Evolutionary conservation across 2,888 invertebrate genomes (phyloP), one percentile per base, ranked within the genome.

Genomic region (Drosophila kanekoi): DNA sequence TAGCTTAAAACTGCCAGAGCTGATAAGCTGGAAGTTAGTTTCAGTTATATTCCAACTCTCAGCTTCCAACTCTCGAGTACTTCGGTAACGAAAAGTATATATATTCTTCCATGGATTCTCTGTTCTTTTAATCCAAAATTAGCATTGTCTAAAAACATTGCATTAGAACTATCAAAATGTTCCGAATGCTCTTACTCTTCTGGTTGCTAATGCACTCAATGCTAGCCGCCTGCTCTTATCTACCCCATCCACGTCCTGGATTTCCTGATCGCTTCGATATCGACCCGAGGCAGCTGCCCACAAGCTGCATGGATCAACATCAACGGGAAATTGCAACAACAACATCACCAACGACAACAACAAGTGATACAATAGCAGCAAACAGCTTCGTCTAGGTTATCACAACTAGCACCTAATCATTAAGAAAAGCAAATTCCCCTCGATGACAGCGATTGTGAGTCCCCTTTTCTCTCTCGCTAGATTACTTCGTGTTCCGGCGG

Each of bases 261-360:
- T 88, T 88, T 48, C 78, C 78, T 5, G 47, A 87, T 37, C 81
- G 90, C n/a, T 52, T 83, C 13, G 40, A 62, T 20, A 72, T 89
- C 16, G 80, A 87, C 58, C 54, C 67, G 0, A 51, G 68, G 32
- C 28, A 41, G 8, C 43, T 66, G 8, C n/a, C 47, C n/a, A 37
- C n/a, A 43, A 28, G 3, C 16, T 72, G 74, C 47, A 5, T 61
- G 49, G 16, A 41, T 6, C 23, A 41, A 8, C 51, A 35, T 38
- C 48, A 44, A 32, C 51, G 52, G 45, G 64, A 77, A 48, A 52
- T 47, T 59, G 58, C 60, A 63, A 33, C 54, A 44, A 20, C 65
- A 49, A 35, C 40, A 32, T 37, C 65, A 54, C 37, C 56, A 43
- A 20, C 44, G n/a, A 14, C 67, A 47, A 35, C 45, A 28, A 35